Conservation (phyloP, 2,797 vertebrate genomes). For the Sebastolobus altivelis region DNA sequence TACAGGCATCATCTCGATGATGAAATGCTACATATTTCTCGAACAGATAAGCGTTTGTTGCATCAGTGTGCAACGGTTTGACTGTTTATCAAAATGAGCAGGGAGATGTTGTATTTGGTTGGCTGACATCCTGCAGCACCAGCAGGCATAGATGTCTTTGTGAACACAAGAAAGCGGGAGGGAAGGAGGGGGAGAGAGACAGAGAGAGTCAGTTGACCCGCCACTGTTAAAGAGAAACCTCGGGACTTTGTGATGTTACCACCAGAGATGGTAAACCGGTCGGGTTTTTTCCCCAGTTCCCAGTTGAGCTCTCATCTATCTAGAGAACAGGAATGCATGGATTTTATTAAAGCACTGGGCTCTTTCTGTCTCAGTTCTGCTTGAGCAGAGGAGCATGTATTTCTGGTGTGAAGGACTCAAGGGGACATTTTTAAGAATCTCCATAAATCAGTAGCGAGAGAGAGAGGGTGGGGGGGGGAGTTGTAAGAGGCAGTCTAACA, state of each 20-base stretch:
- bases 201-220: neutral
- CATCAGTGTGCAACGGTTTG: conserved; percentile 8
- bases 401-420: conserved; percentile 54
- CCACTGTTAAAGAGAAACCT: neutral
- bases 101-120: conserved; percentile 19
- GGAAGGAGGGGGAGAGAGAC: neutral
- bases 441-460: conserved; percentile 48
- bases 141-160: neutral
- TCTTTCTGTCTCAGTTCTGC: conserved; percentile 13
- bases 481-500: conserved; percentile 6
- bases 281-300: conserved; percentile 3
- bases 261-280: conserved; percentile 4
- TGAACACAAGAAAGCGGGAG: neutral
- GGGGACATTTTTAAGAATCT: conserved; percentile 49
- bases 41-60: conserved; percentile 2
- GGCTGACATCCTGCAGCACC: conserved; percentile 33
- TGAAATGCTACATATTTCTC: conserved; percentile 7
- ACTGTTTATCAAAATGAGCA: conserved; percentile 7
- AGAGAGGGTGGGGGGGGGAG: neutral
- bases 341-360: conserved; percentile 1
- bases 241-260: neutral
- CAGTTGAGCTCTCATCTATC: conserved; percentile 20
- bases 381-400: conserved; percentile 12
- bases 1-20: neutral
- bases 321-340: conserved; percentile 1